These are phyloP conservation scores for Ornithoptera alexandrae DNA, from an alignment of 2,888 invertebrate species.

Conservation along the genomic window DNA sequence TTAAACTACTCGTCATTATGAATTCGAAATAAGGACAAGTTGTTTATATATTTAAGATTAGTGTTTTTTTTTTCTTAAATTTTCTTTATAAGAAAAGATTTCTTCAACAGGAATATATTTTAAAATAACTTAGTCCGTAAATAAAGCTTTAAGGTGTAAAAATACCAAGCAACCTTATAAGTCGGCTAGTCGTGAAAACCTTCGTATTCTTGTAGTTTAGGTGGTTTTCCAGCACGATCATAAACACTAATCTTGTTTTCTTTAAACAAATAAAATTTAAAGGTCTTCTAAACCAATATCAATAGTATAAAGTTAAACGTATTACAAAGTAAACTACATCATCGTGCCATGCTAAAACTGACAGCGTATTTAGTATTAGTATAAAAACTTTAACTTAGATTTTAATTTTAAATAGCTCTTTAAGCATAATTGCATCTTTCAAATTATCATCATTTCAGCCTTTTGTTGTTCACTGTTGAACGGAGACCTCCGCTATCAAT, in stretches of 20 bases:
- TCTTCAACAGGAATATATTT: background rate
- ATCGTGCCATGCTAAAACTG: too few species aligned
- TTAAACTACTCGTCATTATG: too few species aligned
- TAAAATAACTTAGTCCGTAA: conserved; percentile 7
- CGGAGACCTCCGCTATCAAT: too few species aligned
- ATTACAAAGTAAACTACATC: background rate
- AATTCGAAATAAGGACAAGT: too few species aligned
- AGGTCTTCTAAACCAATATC: conserved; percentile 20
- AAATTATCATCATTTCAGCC: too few species aligned
- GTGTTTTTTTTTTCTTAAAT: background rate
- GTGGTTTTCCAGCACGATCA: conserved; percentile 6
- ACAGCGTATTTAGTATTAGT: background rate
- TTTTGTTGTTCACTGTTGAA: too few species aligned
- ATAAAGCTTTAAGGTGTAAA: conserved; percentile 13
- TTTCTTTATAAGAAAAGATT: background rate
- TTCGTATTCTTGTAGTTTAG: conserved; percentile 7
- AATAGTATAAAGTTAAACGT: background rate
- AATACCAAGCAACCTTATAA: conserved; percentile 20
- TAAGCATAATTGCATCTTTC: too few species aligned
- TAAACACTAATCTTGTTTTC: conserved; percentile 14
- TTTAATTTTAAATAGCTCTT: too few species aligned
- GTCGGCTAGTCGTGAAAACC: conserved; percentile 1
- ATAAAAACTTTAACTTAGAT: too few species aligned
- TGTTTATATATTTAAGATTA: background rate
- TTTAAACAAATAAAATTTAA: conserved; percentile 5